These are phyloP conservation scores for Amphimallon solstitiale DNA, from an alignment of 2,888 invertebrate species.

Conservation along the genomic window DNA sequence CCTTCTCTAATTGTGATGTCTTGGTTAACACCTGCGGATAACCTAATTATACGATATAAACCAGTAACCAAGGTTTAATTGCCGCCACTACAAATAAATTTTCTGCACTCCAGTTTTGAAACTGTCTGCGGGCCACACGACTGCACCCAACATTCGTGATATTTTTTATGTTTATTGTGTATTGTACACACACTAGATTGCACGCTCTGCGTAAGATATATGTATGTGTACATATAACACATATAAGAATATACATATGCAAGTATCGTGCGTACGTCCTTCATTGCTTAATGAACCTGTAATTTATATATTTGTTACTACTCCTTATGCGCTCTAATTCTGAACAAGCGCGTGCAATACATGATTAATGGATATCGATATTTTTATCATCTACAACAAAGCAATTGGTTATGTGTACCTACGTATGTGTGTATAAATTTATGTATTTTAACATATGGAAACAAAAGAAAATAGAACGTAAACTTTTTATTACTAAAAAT, in stretches of 20 bases:
- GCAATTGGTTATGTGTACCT: too few relatives aligned
- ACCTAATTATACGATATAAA: conserved; percentile 36
- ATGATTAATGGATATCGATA: neutral
- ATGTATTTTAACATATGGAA: too few relatives aligned
- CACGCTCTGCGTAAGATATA: conserved; percentile 1
- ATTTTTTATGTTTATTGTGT: conserved; percentile 21
- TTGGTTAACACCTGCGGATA: conserved; percentile 37
- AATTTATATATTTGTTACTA: conserved; percentile 4
- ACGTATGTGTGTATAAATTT: too few relatives aligned
- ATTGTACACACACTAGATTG: conserved; percentile 2
- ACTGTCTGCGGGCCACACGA: conserved; percentile 25
- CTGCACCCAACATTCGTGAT: conserved; percentile 30
- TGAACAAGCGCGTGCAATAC: neutral
- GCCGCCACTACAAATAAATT: conserved; percentile 32
- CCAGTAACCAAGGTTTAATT: conserved; percentile 29
- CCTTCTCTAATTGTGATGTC: conserved; percentile 34
- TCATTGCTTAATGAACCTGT: conserved; percentile 12
- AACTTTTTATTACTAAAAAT: too few relatives aligned
- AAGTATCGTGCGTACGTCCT: neutral
- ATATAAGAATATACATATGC: neutral
- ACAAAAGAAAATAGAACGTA: too few relatives aligned
- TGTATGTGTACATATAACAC: neutral
- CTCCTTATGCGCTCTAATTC: conserved; percentile 13
- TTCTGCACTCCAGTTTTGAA: conserved; percentile 29
- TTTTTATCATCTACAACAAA: neutral